Evolutionary conservation across 2,797 vertebrate species (phyloP).

Genomic region (Periophthalmus magnuspinnatus): DNA sequence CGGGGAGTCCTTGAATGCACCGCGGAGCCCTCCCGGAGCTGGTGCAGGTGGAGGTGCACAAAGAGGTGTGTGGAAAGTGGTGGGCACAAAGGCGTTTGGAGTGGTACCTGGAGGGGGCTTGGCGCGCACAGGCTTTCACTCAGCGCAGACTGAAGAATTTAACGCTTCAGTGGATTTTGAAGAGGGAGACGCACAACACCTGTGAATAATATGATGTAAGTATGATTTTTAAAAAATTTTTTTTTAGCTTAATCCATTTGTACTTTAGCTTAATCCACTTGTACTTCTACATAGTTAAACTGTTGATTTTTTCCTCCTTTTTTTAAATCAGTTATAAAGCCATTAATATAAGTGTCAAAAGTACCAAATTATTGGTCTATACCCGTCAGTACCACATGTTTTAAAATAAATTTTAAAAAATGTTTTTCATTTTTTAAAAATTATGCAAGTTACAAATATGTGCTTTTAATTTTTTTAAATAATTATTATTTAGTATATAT

Average conservation of each 20-base stretch:
- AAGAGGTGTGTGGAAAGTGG: not conserved
- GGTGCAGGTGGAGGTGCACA: slow-evolving; percentile 47
- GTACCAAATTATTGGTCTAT: not conserved
- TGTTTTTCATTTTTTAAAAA: no score
- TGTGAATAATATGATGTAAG: not conserved
- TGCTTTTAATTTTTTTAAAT: no score
- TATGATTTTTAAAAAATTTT: not conserved
- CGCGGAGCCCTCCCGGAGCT: slow-evolving; percentile 68
- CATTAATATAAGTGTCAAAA: not conserved
- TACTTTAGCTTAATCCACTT: no score
- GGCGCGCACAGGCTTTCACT: not conserved
- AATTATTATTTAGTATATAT: no score
- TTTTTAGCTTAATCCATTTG: not conserved
- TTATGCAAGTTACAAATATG: no score
- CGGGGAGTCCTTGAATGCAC: not conserved
- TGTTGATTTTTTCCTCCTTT: not conserved
- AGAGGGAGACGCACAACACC: not conserved
- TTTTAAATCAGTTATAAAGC: not conserved
- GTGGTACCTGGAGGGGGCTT: not conserved
- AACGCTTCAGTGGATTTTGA: not conserved
- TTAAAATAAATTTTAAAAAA: no score
- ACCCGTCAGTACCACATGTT: no score
- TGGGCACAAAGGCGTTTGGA: not conserved
- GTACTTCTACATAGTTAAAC: not conserved
- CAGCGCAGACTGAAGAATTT: not conserved